These are phyloP conservation scores for Hippopotamyrus pictus DNA, from an alignment of 2,797 vertebrate genomes.

Conservation along the genomic window DNA sequence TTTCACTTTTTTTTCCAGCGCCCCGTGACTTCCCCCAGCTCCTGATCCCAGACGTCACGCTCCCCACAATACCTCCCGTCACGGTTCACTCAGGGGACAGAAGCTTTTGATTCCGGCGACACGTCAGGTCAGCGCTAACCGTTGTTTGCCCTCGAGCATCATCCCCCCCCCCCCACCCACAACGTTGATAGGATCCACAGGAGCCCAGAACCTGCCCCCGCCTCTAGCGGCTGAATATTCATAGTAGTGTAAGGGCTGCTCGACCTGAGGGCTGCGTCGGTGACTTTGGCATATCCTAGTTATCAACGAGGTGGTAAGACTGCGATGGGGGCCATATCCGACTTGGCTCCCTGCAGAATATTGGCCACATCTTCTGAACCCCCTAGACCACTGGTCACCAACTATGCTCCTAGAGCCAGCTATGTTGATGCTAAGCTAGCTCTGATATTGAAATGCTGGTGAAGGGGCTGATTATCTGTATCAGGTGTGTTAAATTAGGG, in stretches of 20 bases:
- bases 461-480: background rate
- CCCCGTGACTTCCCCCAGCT: background rate
- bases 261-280: background rate
- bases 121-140: background rate
- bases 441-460: background rate
- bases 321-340: background rate
- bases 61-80: background rate
- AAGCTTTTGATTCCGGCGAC: background rate
- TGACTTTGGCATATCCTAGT: background rate
- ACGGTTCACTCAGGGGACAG: background rate
- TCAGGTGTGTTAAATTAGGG: background rate
- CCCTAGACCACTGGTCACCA: background rate
- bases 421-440: background rate
- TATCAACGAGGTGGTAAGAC: background rate
- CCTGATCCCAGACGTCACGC: background rate
- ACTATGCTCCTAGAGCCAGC: background rate
- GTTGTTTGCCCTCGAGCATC: background rate
- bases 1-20: background rate
- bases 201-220: background rate
- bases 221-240: background rate
- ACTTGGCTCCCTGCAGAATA: background rate
- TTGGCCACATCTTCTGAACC: background rate
- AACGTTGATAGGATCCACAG: background rate
- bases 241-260: background rate
- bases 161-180: background rate